Base-by-base conservation (phyloP, 2,888 invertebrate species). In the Sphaerophoria rueppellii region DNA sequence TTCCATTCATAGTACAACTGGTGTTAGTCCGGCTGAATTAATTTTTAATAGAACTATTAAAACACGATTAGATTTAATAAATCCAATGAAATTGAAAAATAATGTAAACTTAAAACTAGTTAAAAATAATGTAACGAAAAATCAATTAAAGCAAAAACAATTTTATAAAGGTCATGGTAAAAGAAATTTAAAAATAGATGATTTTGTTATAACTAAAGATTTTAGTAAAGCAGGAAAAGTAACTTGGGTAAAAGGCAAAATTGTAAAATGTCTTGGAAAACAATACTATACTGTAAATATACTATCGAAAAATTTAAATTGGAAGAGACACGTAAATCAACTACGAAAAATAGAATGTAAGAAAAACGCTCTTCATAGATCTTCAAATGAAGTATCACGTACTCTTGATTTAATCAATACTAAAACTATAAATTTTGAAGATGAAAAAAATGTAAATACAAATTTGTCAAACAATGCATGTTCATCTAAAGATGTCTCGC, bases 1-100 rank as follows among this genome's bases (percentile, higher is more conserved):
- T 16, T 43, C 43, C 40, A 40, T 24, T n/a, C 34, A 60, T n/a
- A 43, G 24, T 40, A 60, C 43, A 16, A 60, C 24, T 60, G 12
- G 60, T 43, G 43, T 60, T 14, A 43, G 9, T 43, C 60, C 43
- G 11, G 43, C 43, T 43, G 9, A 43, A 43, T 9, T 43, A 48
- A 63, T 63, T 4, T 63, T 63, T 48, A 48, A 63, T 61, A 43
- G 32, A 61, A 61, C 24, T 61, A 61, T 61, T 24, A 61, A 61
- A 61, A 46, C 61, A 50, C n/a, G 14, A 50, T 46, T 46, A 60
- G 43, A 60, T 60, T 60, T 60, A 14, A 34, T 60, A 12, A 46
- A 46, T 46, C 16, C 46, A 61, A 61, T 24, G 24, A 46, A 61
- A 61, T 61, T 12, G 0, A 46, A 61, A 43, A 46, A 37, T 11